These are phyloP conservation scores for Mnemiopsis leidyi DNA, from an alignment of 37 sponge, comb jelly and placozoan species.

Conservation along the genomic window DNA sequence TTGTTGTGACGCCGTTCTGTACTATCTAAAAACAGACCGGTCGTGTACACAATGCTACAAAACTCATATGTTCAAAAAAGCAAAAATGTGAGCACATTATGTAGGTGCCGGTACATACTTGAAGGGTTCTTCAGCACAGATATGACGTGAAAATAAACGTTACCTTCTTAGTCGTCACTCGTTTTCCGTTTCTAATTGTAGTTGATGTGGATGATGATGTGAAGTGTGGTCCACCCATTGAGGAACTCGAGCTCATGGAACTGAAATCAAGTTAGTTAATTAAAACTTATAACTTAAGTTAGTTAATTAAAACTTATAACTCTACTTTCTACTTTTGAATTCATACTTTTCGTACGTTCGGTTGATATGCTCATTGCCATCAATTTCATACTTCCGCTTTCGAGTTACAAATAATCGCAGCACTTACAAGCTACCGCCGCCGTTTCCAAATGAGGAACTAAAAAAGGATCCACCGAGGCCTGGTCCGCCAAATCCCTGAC, in stretches of 20 bases:
- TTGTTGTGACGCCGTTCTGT: conserved; percentile 38
- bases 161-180: conserved; percentile 53
- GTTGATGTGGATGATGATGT: conserved; percentile 48
- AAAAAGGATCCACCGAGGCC: conserved; percentile 1
- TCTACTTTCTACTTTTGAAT: no score
- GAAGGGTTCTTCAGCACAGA: neutral
- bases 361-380: no score
- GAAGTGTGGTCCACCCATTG: conserved; percentile 9
- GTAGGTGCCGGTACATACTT: neutral
- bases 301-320: no score
- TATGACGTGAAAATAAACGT: neutral
- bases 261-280: neutral
- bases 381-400: neutral
- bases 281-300: no score
- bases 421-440: conserved; percentile 59
- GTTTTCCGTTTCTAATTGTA: neutral
- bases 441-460: conserved; percentile 52
- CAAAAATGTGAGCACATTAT: neutral
- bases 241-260: conserved; percentile 48
- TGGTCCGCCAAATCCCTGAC: conserved; percentile 7
- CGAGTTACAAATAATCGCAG: neutral
- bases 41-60: neutral
- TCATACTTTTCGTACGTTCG: no score
- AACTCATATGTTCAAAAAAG: neutral
- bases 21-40: neutral